Evolutionary conservation across 2,888 invertebrate species (phyloP), one percentile per base, ranked within the genome.

Genomic region (Lithophane socia): DNA sequence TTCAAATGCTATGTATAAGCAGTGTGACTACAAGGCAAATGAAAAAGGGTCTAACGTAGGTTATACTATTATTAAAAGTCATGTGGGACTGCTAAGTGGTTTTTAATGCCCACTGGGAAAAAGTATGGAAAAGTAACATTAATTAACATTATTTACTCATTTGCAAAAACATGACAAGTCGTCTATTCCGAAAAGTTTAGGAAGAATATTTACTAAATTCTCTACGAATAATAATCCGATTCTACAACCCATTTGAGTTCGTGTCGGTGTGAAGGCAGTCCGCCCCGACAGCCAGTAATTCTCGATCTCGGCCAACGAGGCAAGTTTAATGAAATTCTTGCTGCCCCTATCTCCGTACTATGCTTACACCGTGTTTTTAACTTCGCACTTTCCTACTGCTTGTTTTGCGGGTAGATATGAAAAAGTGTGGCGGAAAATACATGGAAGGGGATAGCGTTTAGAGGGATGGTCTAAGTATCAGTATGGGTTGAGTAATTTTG

Each of bases 291-390:
- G 88, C 90, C 90, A 89, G 92, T 93, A 92, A 93, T 92, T 93
- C 92, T 91, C 91, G 86, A 91, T 90, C 89, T 90, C 88, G 90
- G 89, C 90, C 93, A 92, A 93, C 94, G 94, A 94, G 93, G 90
- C 91, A 94, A 94, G 88, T 94, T 94, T 94, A 94, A 94, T 94
- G 94, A 94, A 94, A 94, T 94, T 94, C 93, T 92, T 91, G 90
- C 88, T 81, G 89, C 90, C 87, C 86, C 90, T 87, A 87, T 88
- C 87, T 83, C 87, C 85, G 89, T 89, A 82, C 80, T 80, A 75
- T 83, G 86, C 88, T 87, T 78, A 88, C 88, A 86, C 86, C 86
- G 80, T 89, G 88, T 87, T 90, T 86, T 84, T 82, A 85, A 87
- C 88, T 82, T 89, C 82, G 68, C 84, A 76, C 82, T 84, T 77